Evolutionary conservation across 2,113 vertebrate species (phyloP).

Genomic region (Poeciliopsis prolifica): DNA sequence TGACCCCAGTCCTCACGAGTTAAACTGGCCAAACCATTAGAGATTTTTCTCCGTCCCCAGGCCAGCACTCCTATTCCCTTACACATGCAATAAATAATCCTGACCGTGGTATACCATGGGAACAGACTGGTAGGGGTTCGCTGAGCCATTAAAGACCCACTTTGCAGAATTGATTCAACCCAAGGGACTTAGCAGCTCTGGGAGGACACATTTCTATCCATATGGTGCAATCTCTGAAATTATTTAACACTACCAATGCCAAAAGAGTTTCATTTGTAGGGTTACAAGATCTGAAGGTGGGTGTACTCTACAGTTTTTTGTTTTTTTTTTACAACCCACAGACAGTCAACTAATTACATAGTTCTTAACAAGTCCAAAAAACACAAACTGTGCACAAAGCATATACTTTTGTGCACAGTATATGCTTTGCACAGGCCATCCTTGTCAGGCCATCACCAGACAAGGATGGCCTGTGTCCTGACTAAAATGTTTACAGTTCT

Average conservation of each 20-base stretch:
- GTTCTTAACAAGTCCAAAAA: conserved; percentile 27
- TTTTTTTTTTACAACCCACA: conserved; percentile 22
- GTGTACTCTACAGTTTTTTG: background rate
- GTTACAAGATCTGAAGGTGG: conserved; percentile 24
- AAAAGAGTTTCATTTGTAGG: conserved; percentile 30
- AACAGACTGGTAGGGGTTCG: conserved; percentile 61
- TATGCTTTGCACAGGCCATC: too few species aligned
- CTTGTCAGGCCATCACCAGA: too few species aligned
- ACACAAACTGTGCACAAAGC: background rate
- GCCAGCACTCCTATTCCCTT: conserved; percentile 13
- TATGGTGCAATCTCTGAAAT: conserved; percentile 56
- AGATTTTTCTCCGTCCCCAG: background rate
- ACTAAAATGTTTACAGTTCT: conserved; percentile 27
- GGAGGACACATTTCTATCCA: conserved; percentile 42
- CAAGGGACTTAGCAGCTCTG: conserved; percentile 62
- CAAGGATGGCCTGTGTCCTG: conserved; percentile 16
- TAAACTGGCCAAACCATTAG: conserved; percentile 29
- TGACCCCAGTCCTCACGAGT: background rate
- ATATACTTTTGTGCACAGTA: too few species aligned
- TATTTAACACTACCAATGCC: conserved; percentile 39
- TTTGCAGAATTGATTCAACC: conserved; percentile 64
- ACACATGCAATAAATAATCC: conserved; percentile 63
- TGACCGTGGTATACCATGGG: conserved; percentile 35
- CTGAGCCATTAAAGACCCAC: conserved; percentile 68
- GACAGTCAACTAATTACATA: conserved; percentile 20